A percentile compares a stretch with the other conserved stretches of the same genome.
phyloP scores from a whole-genome alignment of 2,888 invertebrate species.

The Zaprionus obscuricornis region DNA sequence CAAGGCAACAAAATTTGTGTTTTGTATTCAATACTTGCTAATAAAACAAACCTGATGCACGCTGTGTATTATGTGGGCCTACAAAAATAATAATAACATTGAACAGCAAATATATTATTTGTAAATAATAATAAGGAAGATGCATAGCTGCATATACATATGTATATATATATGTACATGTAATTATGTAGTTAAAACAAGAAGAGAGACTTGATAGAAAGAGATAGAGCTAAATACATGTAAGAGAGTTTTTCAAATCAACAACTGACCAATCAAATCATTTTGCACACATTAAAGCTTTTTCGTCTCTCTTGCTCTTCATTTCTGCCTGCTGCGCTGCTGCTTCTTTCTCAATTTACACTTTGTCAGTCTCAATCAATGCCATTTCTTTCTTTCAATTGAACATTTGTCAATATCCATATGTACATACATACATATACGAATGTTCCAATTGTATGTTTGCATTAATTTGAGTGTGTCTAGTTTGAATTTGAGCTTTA shows the following conservation, averaged over 20 bases:
- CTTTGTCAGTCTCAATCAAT: too few relatives aligned
- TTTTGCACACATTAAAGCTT: too few relatives aligned
- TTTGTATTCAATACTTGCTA: too few relatives aligned
- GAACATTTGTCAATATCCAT: too few relatives aligned
- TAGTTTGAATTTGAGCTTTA: conserved; percentile 1
- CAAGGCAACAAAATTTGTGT: too few relatives aligned
- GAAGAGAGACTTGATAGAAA: too few relatives aligned
- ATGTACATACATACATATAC: conserved; percentile 9
- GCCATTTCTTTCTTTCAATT: too few relatives aligned
- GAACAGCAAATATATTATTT: not conserved
- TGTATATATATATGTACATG: conserved; percentile 5
- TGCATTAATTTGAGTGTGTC: not conserved
- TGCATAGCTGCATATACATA: not conserved
- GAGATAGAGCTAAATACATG: conserved; percentile 14
- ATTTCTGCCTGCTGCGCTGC: too few relatives aligned
- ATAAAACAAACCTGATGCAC: conserved; percentile 47
- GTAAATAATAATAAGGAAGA: conserved; percentile 4
- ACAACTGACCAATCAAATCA: conserved; percentile 8
- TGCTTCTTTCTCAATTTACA: too few relatives aligned
- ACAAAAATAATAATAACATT: conserved; percentile 11
- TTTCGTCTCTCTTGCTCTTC: too few relatives aligned
- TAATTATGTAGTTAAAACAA: conserved; percentile 41
- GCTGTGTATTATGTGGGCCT: too few relatives aligned
- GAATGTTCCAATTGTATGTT: not conserved
- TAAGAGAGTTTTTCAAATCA: conserved; percentile 9